Conservation (phyloP, 2,797 vertebrate species). For the Lophotriccus pileatus region DNA sequence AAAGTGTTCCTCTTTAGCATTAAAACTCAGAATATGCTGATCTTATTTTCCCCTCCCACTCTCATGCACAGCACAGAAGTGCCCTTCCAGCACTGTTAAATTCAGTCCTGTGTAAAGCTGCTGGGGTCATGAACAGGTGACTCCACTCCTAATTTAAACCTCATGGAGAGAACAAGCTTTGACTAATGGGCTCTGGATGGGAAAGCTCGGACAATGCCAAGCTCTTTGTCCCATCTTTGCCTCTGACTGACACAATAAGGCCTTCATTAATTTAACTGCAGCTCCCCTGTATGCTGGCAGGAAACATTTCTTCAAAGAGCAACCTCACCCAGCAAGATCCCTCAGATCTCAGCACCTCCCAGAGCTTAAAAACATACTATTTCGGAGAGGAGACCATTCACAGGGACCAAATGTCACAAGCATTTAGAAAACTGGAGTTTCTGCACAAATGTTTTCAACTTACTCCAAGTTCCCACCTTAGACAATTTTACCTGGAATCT, state of each 20-base stretch:
- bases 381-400: neutral
- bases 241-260: neutral
- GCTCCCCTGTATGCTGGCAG: conserved; percentile 5
- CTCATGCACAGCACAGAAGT: neutral
- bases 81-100: neutral
- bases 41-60: neutral
- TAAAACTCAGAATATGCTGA: neutral
- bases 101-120: neutral
- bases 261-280: conserved; percentile 34
- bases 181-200: conserved; percentile 9
- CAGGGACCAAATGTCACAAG: neutral
- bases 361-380: conserved; percentile 4
- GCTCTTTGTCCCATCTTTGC: neutral
- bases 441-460: neutral
- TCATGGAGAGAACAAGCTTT: conserved; percentile 2
- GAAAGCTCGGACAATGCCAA: conserved; percentile 7
- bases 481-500: neutral
- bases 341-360: conserved; percentile 39
- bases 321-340: conserved; percentile 24
- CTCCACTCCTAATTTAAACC: conserved; percentile 10
- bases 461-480: neutral
- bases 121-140: conserved; percentile 31
- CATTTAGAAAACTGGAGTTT: neutral
- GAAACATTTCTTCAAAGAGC: conserved; percentile 45
- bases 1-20: neutral